Base-by-base conservation (phyloP, 2,888 invertebrate genomes). In the Lycaena phlaeas region DNA sequence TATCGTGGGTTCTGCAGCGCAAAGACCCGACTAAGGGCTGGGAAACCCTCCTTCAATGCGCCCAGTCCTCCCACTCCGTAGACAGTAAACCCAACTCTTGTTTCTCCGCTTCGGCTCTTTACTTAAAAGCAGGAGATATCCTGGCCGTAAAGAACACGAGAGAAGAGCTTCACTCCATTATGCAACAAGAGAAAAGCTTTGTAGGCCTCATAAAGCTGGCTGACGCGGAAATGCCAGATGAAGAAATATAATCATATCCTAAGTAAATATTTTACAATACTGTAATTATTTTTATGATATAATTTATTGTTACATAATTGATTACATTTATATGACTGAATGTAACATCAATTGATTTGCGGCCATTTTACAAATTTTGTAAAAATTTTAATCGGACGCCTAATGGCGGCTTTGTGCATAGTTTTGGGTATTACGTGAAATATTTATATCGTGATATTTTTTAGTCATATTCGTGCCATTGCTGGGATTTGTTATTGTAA, bases 121-220 rank as follows among this genome's bases (percentile, higher is more conserved):
- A 88, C 66, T 70, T 92, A 5, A 76, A 78, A 29, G 82, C 86
- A 17, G 88, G 89, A 9, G 94, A 94, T 59, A 84, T 76, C 12
- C 72, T 94, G 9, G 87, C 89, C 3, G 70, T 94, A 7, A 87
- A 88, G 39, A 94, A 94, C 57, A 87, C 93, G 1, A 88, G 88
- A 10, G 88, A 89, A 9, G 86, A 88, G 36, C 72, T 90, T 36
- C 90, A 89, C 61, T 89, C 90, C 0, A 70, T 92, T 34, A 90
- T 92, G 77, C 88, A 90, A 56, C 86, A 87, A 1, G 92, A 92
- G 50, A 93, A 93, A 64, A 93, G 93, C 55, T 94, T 93, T 79
- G 93, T 94, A 53, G 94, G 94, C 25, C 82, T 92, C n/a, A 86
- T 92, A 39, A 92, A 91, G 68, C 71, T 92, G n/a, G 89, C 88